Percentiles rank a stretch among this genome's conserved stretches.
Evolutionary conservation across 2,113 vertebrate species (phyloP).

Genomic region (Murina feae): DNA sequence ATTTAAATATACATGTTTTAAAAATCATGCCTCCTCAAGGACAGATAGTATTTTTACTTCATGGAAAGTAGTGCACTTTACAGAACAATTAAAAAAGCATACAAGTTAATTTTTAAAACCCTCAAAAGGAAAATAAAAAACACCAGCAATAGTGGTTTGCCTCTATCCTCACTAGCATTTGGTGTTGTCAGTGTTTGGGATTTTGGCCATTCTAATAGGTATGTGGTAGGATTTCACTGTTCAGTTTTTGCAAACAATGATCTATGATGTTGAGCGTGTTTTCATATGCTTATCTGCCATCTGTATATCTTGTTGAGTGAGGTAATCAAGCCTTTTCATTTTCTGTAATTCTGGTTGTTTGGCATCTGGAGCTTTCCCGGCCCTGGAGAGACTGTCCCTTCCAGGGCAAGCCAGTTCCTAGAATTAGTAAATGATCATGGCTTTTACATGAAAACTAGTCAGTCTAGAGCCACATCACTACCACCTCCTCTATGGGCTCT

Average conservation of each 20-base stretch:
- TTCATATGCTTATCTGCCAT: not conserved
- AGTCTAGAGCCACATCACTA: not conserved
- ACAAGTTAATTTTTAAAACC: not conserved
- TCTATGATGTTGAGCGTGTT: not conserved
- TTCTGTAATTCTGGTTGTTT: not conserved
- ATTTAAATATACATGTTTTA: not conserved
- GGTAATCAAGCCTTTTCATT: not conserved
- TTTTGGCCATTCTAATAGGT: not conserved
- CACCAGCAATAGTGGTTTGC: not conserved
- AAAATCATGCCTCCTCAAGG: not conserved
- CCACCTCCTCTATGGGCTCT: not conserved
- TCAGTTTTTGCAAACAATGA: not conserved
- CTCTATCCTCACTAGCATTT: not conserved
- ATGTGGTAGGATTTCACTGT: not conserved
- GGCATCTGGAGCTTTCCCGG: not conserved
- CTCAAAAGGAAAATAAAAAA: not conserved
- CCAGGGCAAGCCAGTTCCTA: not conserved
- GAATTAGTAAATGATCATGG: too few species aligned
- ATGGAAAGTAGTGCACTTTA: not conserved
- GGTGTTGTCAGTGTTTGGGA: not conserved
- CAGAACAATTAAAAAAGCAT: not conserved
- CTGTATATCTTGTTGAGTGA: not conserved
- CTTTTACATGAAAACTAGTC: not conserved
- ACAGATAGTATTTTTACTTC: not conserved
- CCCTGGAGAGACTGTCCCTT: not conserved